These are phyloP conservation scores for Gopherus evgoodei DNA, from an alignment of 2,113 vertebrate species.

Conservation along the genomic window DNA sequence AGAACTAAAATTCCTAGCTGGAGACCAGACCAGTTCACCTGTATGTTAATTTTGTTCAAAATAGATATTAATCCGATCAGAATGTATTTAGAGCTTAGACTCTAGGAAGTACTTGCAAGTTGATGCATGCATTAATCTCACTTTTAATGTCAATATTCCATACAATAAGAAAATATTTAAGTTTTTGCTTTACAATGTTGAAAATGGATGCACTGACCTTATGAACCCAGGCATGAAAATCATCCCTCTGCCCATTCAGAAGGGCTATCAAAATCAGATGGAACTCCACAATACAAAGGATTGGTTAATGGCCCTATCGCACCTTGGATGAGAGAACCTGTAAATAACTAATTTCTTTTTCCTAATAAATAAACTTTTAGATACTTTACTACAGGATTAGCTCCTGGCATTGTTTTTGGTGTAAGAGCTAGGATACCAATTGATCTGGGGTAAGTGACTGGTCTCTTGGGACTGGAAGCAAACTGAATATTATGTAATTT, in stretches of 20 bases:
- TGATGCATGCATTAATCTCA: neutral
- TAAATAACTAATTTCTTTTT: too few species aligned
- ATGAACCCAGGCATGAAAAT: neutral
- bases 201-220: neutral
- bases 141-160: neutral
- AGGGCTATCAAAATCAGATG: neutral
- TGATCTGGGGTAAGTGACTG: neutral
- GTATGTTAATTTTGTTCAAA: neutral
- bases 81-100: neutral
- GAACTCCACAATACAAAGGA: too few species aligned
- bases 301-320: too few species aligned
- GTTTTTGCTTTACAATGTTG: neutral
- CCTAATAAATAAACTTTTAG: too few species aligned
- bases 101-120: neutral
- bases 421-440: neutral
- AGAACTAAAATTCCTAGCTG: neutral
- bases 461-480: neutral
- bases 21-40: neutral
- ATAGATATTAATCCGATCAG: neutral
- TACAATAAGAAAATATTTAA: neutral
- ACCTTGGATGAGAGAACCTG: too few species aligned
- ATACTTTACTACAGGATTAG: neutral
- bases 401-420: neutral
- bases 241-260: neutral
- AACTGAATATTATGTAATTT: neutral